These are phyloP conservation scores for Calypte anna DNA, from an alignment of 2,113 vertebrate species.

Conservation along the genomic window DNA sequence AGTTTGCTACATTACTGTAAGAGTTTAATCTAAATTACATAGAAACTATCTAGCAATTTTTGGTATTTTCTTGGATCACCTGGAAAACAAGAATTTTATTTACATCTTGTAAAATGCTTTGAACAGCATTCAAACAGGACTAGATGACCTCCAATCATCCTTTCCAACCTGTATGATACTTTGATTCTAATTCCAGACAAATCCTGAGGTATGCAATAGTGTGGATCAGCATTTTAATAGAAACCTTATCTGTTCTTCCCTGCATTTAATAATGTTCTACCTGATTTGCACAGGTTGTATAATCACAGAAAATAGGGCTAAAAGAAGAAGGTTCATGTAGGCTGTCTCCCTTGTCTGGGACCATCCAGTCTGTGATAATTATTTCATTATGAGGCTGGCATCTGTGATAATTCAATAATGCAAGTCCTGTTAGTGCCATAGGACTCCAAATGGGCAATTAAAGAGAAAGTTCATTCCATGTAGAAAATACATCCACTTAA, in stretches of 20 bases:
- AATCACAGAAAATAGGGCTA: neutral
- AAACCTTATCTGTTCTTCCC: neutral
- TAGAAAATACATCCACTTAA: neutral
- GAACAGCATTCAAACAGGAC: neutral
- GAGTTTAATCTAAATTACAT: neutral
- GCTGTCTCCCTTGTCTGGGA: neutral
- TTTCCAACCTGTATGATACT: neutral
- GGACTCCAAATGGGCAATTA: neutral
- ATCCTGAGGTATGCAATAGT: neutral
- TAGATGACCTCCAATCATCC: neutral
- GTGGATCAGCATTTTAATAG: neutral
- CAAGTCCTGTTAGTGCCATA: neutral
- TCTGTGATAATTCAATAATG: neutral
- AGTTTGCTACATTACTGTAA: neutral
- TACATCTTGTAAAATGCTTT: neutral
- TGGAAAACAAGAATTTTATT: neutral
- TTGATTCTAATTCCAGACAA: neutral
- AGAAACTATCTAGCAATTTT: neutral
- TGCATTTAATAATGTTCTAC: neutral
- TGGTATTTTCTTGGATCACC: neutral
- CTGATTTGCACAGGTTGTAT: neutral
- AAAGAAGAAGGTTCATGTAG: neutral
- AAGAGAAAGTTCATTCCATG: neutral
- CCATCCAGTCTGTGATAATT: neutral
- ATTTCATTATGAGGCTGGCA: neutral